These are phyloP conservation scores for Agelaius tricolor DNA, from an alignment of 2,113 vertebrate genomes.

Conservation along the genomic window DNA sequence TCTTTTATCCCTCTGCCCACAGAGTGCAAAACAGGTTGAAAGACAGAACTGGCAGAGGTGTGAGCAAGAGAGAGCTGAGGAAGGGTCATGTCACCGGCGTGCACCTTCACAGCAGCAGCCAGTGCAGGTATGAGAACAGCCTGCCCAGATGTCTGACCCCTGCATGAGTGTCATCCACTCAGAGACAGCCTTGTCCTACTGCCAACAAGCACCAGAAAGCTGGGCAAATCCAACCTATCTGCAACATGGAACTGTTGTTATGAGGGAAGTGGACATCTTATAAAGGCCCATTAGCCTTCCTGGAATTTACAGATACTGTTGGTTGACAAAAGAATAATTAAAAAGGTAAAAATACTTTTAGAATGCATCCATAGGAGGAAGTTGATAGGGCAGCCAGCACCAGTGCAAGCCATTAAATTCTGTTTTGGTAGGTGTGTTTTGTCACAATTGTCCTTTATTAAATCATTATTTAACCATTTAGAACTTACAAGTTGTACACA, in stretches of 20 bases:
- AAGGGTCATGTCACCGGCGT: accelerated
- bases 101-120: neutral
- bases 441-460: neutral
- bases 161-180: neutral
- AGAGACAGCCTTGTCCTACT: neutral
- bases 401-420: neutral
- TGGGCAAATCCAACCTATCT: neutral
- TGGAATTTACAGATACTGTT: neutral
- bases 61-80: neutral
- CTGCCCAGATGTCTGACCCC: neutral
- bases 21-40: neutral
- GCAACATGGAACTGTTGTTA: neutral
- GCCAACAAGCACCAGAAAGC: neutral
- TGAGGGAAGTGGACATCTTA: neutral
- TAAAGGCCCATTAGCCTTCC: neutral
- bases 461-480: neutral
- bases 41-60: neutral
- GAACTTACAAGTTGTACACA: accelerated
- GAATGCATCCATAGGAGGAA: neutral
- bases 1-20: neutral
- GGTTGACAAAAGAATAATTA: neutral
- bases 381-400: neutral
- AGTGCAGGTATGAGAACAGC: accelerated
- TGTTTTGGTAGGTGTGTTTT: neutral
- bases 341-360: neutral